Evolutionary conservation across 2,113 vertebrate species (phyloP), one percentile per base, ranked within the genome.

Genomic region (Aramus guarauna): DNA sequence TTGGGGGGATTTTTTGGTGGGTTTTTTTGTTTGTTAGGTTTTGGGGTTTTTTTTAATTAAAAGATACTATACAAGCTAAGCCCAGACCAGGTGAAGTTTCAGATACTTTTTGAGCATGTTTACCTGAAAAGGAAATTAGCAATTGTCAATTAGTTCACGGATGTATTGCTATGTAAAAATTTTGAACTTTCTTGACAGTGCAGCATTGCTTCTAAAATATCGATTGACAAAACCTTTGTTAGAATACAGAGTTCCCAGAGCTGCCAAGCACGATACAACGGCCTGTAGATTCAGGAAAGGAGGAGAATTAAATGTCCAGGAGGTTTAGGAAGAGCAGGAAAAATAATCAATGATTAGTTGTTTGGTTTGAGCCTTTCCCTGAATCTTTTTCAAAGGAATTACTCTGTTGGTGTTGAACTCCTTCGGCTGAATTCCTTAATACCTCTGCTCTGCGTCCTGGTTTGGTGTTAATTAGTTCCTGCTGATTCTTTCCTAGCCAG

Each of bases 401-500:
- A 6, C 80, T 82, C 69, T 1, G 36, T 75, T 81, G 84, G 84
- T 92, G 90, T 92, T 56, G 73, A 93, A 17, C 75, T 75, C 60
- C 64, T 93, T 64, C 77, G 30, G 87, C 81, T 83, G 93, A 92
- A 90, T 79, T 80, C 67, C 71, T 62, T 48, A 26, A 21, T 63
- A 39, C 48, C 81, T 58, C 78, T 43, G 62, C 90, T 85, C 82
- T 83, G 81, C 82, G 24, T 83, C 67, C 71, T 88, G 37, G 63
- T 90, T 93, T n/a, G 59, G 24, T 58, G 62, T 45, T 94, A 90
- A 94, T 95, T 82, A 85, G 67, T 6, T 83, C 88, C 93, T 92
- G 74, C 93, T 85, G 92, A 23, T 88, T 75, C 53, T 12, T 62
- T 60, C 24, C 2, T 41, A 84, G 81, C 50, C 92, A 90, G 67